Evolutionary conservation across 2,113 vertebrate species (phyloP), one percentile per base, ranked within the genome.

Genomic region (Otocyon megalotis): DNA sequence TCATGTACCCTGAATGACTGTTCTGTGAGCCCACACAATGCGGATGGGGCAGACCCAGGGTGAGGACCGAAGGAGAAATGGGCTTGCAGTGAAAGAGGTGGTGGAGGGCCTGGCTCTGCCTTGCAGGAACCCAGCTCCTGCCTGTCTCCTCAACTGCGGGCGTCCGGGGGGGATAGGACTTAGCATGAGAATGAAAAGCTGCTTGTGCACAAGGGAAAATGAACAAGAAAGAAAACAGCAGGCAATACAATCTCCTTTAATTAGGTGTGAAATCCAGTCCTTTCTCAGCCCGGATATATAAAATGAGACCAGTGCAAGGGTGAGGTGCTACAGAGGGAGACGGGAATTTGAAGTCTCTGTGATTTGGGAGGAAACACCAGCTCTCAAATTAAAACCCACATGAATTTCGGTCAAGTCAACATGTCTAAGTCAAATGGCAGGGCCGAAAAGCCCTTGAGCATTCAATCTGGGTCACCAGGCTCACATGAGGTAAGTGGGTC

Each of bases 121-220:
- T 97, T 85, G 84, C 56, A 97, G 97, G 98, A 98, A 97, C 89
- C 97, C 90, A 84, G 84, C 94, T 97, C 98, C 88, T 96, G 10
- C 90, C 97, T 97, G 98, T 98, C 96, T 98, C 98, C 97, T 97
- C 98, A 98, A 86, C 97, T 96, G 97, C 14, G 32, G 97, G 97
- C 88, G 97, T 98, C 98, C 97, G 63, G 88, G 97, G 97, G 88
- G 97, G 97, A 95, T 67, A 98, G 81, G 97, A 90, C 98, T 98
- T 98, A 99, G 97, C 98, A 98, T 98, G 96, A 98, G 98, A 98
- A 98, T 98, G 94, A 98, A 98, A 98, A 93, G 96, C 97, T 97
- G 96, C 97, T 96, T 95, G 90, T 93, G 96, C 93, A 80, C 89
- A 94, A 89, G 88, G 90, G 90, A 98, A 98, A 90, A 96, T 63